Conservation (phyloP, 1,140 invertebrate species). For the Bombus picipes region DNA sequence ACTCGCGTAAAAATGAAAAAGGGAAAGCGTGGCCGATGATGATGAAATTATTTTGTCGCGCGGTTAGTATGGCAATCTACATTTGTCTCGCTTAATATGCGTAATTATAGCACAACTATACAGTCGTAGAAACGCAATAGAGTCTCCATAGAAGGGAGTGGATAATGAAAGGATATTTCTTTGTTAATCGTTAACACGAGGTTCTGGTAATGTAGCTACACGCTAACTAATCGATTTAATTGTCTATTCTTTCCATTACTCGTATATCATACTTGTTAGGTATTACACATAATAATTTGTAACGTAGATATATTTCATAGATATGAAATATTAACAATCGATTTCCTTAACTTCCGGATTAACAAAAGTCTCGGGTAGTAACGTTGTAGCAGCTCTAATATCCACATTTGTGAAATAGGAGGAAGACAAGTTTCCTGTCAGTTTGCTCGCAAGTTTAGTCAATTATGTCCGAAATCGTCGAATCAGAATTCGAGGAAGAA, state of each 20-base stretch:
- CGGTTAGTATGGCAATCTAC: slow-evolving; percentile 1
- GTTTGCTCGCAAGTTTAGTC: too few relatives aligned
- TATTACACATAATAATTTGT: too few relatives aligned
- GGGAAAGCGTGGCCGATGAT: not conserved
- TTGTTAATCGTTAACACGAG: not conserved
- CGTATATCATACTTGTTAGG: not conserved
- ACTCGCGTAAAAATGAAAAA: not conserved
- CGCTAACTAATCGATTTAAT: not conserved
- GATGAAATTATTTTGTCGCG: slow-evolving; percentile 5
- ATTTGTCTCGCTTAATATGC: slow-evolving; percentile 11
- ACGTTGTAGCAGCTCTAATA: not conserved
- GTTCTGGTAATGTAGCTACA: not conserved
- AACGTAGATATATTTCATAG: too few relatives aligned
- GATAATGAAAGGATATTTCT: slow-evolving; percentile 20
- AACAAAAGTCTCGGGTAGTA: not conserved
- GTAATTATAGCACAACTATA: slow-evolving; percentile 1
- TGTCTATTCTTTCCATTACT: not conserved
- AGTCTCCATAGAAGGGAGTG: not conserved
- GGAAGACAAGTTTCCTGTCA: not conserved
- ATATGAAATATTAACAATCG: not conserved
- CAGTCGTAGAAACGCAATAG: slow-evolving; percentile 12
- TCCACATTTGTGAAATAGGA: not conserved
- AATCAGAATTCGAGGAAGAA: not conserved
- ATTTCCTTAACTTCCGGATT: not conserved
- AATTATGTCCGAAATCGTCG: not conserved